Conservation (phyloP, 35 echinoderm and acorn worm genomes). For the Holothuria glaberrima region DNA sequence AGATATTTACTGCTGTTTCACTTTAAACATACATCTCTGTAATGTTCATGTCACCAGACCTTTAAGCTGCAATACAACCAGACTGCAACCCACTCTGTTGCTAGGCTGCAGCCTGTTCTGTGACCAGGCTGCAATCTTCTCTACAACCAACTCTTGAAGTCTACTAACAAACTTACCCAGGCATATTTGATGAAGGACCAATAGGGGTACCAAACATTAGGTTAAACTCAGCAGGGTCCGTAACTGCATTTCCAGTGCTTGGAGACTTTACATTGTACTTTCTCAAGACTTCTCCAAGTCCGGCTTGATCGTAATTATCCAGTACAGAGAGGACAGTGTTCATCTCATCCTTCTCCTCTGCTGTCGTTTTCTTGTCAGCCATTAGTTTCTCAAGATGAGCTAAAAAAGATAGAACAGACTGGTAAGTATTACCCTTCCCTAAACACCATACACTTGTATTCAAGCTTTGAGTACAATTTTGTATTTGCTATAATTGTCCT, state of each 20-base stretch:
- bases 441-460: conserved; percentile 43
- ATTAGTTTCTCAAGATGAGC: conserved; percentile 88
- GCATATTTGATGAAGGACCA: conserved; percentile 83
- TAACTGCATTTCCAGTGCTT: conserved; percentile 82
- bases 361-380: conserved; percentile 75
- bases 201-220: conserved; percentile 94
- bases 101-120: too few species aligned
- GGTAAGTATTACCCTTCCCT: neutral
- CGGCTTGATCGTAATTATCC: conserved; percentile 80
- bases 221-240: conserved; percentile 93
- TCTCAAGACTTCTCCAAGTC: conserved; percentile 68
- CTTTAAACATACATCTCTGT: too few species aligned
- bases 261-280: conserved; percentile 92
- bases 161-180: conserved; percentile 66
- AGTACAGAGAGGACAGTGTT: conserved; percentile 65
- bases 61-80: too few species aligned
- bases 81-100: too few species aligned
- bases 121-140: too few species aligned
- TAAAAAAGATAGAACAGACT: conserved; percentile 9
- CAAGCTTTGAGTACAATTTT: neutral
- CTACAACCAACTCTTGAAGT: too few species aligned
- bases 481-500: too few species aligned
- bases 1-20: too few species aligned
- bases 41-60: too few species aligned
- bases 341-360: conserved; percentile 68